Conservation (phyloP, 2,797 vertebrate genomes). For the Hoplostethus mediterraneus region DNA sequence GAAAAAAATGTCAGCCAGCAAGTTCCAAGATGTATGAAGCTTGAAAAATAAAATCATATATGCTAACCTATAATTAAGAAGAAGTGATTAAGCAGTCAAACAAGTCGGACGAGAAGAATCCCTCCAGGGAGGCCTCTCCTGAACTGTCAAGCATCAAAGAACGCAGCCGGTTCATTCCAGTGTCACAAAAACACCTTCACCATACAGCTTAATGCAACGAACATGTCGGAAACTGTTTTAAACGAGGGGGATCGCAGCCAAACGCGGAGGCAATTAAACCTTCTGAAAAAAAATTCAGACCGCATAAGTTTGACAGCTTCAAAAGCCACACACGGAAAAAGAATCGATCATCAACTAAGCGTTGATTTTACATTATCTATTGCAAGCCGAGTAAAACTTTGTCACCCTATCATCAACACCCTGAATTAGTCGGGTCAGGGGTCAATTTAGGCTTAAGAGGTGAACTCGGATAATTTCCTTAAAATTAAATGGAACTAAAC, state of each 20-base stretch:
- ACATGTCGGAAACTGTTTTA: slow-evolving; percentile 61
- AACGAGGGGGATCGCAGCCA: slow-evolving; percentile 14
- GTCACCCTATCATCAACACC: slow-evolving; percentile 21
- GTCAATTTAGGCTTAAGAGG: slow-evolving; percentile 14
- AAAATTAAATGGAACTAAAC: not conserved
- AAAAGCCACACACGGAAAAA: not conserved
- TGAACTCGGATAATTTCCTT: not conserved
- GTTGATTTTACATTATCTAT: slow-evolving; percentile 27
- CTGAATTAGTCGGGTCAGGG: not conserved
- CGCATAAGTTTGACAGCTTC: slow-evolving; percentile 27
- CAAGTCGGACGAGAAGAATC: slow-evolving; percentile 87
- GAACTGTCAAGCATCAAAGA: slow-evolving; percentile 86
- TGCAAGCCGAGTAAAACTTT: not conserved
- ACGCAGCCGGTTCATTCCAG: slow-evolving; percentile 85
- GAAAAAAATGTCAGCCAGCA: slow-evolving; percentile 3
- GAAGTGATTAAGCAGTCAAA: slow-evolving; percentile 87
- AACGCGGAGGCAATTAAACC: slow-evolving; percentile 26
- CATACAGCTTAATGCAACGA: slow-evolving; percentile 61
- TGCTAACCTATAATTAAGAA: slow-evolving; percentile 70
- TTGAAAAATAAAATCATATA: slow-evolving; percentile 25
- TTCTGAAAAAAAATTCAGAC: slow-evolving; percentile 14
- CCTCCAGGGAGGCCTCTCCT: slow-evolving; percentile 83
- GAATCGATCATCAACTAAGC: slow-evolving; percentile 6
- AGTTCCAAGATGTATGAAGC: not conserved
- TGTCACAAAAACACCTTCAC: slow-evolving; percentile 80